Evolutionary conservation across 2,888 invertebrate species (phyloP).

Genomic region (Biston stratarius): DNA sequence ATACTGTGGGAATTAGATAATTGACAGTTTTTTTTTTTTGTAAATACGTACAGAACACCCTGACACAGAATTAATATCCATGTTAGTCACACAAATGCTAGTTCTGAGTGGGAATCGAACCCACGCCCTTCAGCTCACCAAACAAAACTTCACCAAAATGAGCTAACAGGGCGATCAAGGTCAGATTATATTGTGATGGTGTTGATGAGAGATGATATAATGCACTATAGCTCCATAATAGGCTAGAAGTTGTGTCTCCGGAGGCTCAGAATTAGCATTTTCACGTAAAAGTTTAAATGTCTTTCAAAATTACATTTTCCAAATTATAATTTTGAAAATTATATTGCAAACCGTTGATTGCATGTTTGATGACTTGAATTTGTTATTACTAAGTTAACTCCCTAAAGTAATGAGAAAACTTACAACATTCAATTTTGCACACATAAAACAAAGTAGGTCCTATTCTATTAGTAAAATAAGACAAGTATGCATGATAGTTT

Average conservation of each 20-base stretch:
- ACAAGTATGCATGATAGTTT: no score
- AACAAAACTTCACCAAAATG: no score
- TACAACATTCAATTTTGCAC: not conserved
- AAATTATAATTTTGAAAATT: slow-evolving; percentile 15
- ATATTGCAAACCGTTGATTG: slow-evolving; percentile 15
- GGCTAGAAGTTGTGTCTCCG: slow-evolving; percentile 20
- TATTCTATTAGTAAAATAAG: no score
- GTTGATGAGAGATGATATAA: not conserved
- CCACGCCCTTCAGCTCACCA: no score
- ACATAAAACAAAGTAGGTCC: not conserved
- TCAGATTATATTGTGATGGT: not conserved
- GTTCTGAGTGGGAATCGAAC: no score
- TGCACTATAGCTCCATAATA: slow-evolving; percentile 8
- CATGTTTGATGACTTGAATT: slow-evolving; percentile 3
- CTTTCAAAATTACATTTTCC: slow-evolving; percentile 21
- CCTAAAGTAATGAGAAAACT: not conserved
- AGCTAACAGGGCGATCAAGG: no score
- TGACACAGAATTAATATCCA: no score
- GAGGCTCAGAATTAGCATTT: slow-evolving; percentile 30
- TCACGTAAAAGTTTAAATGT: slow-evolving; percentile 21
- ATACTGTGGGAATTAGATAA: no score
- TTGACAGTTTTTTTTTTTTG: no score
- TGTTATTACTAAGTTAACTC: not conserved
- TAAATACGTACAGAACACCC: no score
- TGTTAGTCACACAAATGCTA: no score